These are phyloP conservation scores for Pionites leucogaster DNA, from an alignment of 2,113 vertebrate genomes.

Conservation along the genomic window DNA sequence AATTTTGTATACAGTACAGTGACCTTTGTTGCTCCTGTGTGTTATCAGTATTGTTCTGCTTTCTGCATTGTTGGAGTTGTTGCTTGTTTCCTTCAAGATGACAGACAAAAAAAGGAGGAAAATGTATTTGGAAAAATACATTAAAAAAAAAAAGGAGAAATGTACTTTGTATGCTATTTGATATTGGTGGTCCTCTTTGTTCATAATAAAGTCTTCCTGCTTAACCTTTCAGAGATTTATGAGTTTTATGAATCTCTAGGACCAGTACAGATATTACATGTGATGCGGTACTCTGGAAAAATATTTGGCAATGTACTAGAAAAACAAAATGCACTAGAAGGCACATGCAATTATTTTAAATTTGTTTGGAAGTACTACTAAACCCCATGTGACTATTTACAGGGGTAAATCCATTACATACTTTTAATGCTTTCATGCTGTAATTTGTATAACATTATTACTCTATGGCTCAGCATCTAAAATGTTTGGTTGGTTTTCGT, in stretches of 20 bases:
- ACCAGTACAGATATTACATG: not conserved
- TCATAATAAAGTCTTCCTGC: not conserved
- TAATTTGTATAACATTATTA: not conserved
- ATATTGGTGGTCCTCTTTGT: not conserved
- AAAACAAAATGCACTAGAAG: not conserved
- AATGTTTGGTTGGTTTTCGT: fast-evolving
- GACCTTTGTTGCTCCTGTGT: not conserved
- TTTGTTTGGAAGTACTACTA: not conserved
- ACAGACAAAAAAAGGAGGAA: not conserved
- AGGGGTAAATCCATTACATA: not conserved
- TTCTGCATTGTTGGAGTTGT: not conserved
- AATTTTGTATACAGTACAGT: not conserved
- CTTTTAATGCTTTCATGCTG: not conserved
- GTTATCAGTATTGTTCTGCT: not conserved
- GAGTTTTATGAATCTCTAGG: not conserved
- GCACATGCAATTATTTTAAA: not conserved
- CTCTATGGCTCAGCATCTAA: not conserved
- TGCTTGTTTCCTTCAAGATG: not conserved
- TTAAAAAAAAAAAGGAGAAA: not conserved
- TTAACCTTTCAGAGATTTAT: not conserved
- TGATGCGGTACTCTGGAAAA: not conserved
- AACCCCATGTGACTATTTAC: not conserved
- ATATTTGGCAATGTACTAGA: not conserved
- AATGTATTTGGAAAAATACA: not conserved
- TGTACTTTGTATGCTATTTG: fast-evolving